Conservation (phyloP, 2,888 invertebrate genomes). For the Pristionchus fissidentatus region DNA sequence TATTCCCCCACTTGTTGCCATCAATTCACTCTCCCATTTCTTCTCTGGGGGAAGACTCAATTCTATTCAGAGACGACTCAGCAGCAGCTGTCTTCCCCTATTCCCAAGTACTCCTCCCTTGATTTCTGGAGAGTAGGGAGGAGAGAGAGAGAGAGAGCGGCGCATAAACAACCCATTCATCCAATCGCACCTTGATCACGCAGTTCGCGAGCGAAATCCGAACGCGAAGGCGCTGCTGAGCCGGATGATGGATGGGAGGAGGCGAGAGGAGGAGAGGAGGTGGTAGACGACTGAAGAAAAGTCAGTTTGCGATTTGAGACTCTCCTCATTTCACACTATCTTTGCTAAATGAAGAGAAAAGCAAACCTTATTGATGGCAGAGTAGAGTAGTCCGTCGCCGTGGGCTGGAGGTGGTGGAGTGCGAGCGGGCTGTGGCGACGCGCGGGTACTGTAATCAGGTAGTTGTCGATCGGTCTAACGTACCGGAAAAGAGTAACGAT, state of each 20-base stretch:
- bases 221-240: constrained; percentile 49
- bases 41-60: neutral
- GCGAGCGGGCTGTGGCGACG: neutral
- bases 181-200: constrained; percentile 36
- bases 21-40: neutral
- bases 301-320: neutral
- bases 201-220: constrained; percentile 35
- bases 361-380: constrained; percentile 27
- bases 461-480: neutral
- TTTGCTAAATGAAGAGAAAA: neutral
- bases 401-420: neutral
- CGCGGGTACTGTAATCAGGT: neutral
- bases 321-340: no score
- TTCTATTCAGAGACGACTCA: neutral
- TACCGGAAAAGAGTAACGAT: neutral
- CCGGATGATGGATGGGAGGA: constrained; percentile 47
- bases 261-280: constrained; percentile 40
- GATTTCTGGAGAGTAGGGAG: constrained; percentile 14
- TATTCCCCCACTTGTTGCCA: neutral
- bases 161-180: neutral
- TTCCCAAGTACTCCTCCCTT: neutral
- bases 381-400: constrained; percentile 6
- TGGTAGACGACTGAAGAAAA: neutral
- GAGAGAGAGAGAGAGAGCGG: constrained; percentile 41
- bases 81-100: constrained; percentile 12